Conservation (phyloP, 2,113 vertebrate species). For the Semicossyphus pulcher region DNA sequence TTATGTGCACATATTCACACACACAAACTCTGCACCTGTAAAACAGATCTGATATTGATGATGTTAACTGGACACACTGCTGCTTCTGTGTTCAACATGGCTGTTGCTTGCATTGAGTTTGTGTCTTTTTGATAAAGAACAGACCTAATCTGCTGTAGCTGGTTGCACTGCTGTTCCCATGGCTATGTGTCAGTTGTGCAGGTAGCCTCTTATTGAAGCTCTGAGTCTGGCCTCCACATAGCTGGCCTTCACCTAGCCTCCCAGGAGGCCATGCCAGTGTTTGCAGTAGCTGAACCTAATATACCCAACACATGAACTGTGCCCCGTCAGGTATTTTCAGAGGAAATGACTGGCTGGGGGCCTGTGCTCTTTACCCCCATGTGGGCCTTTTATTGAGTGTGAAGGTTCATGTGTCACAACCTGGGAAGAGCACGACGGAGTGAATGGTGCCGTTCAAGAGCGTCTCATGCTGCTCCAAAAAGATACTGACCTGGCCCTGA, state of each 20-base stretch:
- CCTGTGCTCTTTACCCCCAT: slow-evolving; percentile 39
- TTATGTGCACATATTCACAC: not conserved
- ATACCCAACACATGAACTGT: slow-evolving; percentile 52
- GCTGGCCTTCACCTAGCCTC: slow-evolving; percentile 59
- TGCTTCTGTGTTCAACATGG: not conserved
- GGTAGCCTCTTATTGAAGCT: slow-evolving; percentile 35
- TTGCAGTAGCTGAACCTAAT: slow-evolving; percentile 75
- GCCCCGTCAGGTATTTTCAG: slow-evolving; percentile 65
- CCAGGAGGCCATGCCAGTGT: slow-evolving; percentile 62
- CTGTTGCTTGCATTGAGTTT: not conserved
- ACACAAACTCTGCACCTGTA: not conserved
- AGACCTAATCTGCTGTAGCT: slow-evolving; percentile 4
- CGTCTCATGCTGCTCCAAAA: slow-evolving; percentile 21
- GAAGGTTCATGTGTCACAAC: slow-evolving; percentile 65
- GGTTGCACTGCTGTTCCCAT: not conserved
- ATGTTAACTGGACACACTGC: not conserved
- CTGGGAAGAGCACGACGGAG: slow-evolving; percentile 38
- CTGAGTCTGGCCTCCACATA: slow-evolving; percentile 38
- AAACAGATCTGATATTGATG: not conserved
- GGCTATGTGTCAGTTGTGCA: slow-evolving; percentile 8
- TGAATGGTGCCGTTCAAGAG: slow-evolving; percentile 28
- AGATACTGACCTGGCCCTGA: slow-evolving; percentile 41
- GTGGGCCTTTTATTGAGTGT: slow-evolving; percentile 58
- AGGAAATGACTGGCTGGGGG: slow-evolving; percentile 70
- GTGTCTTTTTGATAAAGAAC: slow-evolving; percentile 4